These are phyloP conservation scores for Brachionus sp. DNA, from an alignment of 1,140 invertebrate species.

Conservation along the genomic window DNA sequence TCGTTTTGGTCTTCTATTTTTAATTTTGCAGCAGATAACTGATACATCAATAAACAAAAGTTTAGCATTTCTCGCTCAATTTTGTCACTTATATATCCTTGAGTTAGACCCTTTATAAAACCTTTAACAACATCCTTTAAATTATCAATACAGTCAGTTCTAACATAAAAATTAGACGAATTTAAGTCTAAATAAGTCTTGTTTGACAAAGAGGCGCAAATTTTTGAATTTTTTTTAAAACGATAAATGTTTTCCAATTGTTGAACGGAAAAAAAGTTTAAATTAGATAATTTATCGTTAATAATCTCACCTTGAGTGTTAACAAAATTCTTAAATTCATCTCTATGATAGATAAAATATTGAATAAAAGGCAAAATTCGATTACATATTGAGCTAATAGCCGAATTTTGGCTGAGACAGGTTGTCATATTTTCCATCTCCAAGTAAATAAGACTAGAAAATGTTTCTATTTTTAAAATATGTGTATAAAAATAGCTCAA, in stretches of 20 bases:
- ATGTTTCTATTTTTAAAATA: background rate
- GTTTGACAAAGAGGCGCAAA: background rate
- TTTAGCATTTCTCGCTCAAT: background rate
- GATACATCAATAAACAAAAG: constrained; percentile 17
- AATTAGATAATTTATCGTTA: background rate
- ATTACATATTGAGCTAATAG: background rate
- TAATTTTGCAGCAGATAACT: background rate
- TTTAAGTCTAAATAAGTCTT: constrained; percentile 1
- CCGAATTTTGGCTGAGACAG: background rate
- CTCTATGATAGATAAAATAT: background rate
- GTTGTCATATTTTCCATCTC: constrained; percentile 1
- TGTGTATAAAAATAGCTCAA: background rate
- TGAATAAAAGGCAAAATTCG: background rate
- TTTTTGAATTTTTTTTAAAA: background rate
- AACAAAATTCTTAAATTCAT: background rate
- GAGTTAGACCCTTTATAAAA: background rate
- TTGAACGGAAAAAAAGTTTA: background rate
- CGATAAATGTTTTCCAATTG: background rate
- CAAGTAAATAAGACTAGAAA: background rate
- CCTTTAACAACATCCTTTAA: constrained; percentile 2
- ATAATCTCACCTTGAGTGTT: background rate
- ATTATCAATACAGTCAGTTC: constrained; percentile 9
- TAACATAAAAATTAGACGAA: background rate
- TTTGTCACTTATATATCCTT: background rate
- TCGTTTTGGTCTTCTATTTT: background rate